Evolutionary conservation across 2,888 invertebrate species (phyloP).

Genomic region (Philhelius pedissequus): DNA sequence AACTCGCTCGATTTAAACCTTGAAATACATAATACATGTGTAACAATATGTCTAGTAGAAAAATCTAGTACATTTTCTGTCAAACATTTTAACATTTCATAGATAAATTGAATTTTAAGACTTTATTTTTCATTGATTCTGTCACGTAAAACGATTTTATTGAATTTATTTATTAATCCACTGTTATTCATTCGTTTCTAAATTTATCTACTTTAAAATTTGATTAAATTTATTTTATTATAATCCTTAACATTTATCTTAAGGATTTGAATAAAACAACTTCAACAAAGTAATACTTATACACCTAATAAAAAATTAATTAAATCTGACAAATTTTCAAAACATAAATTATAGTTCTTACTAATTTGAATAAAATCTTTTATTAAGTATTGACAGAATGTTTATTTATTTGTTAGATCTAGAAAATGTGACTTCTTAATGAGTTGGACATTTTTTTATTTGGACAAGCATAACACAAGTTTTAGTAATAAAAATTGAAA

Average conservation of each 20-base stretch:
- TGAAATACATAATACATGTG: no score
- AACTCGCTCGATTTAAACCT: no score
- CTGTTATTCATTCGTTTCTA: not conserved
- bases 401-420: conserved; percentile 20
- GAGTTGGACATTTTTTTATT: not conserved
- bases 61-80: no score
- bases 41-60: no score
- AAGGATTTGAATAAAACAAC: not conserved
- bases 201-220: not conserved
- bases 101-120: not conserved
- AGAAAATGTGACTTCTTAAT: conserved; percentile 5
- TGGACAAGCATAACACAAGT: not conserved
- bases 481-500: not conserved
- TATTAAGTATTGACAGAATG: conserved; percentile 4
- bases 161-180: not conserved
- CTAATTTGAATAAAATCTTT: conserved; percentile 12
- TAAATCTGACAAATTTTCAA: conserved; percentile 18
- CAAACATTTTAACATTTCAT: no score
- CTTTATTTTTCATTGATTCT: not conserved
- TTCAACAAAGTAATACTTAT: not conserved
- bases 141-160: not conserved
- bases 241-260: conserved; percentile 3
- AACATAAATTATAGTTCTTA: not conserved
- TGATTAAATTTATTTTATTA: not conserved
- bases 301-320: not conserved